Conservation (phyloP, 2,113 vertebrate species). For the Hyaena hyaena region DNA sequence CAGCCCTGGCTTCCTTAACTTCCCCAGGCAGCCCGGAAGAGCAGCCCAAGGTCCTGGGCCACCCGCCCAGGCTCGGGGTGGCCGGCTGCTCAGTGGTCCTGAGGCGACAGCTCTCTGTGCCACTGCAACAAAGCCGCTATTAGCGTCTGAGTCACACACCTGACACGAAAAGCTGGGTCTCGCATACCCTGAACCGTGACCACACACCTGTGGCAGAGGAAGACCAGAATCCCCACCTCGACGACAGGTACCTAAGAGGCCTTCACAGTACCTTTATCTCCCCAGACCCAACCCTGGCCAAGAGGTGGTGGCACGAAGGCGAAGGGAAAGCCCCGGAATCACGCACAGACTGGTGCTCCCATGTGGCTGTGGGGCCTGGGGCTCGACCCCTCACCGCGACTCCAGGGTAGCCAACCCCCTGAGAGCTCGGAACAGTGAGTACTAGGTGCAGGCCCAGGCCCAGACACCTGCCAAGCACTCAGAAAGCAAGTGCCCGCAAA, state of each 20-base stretch:
- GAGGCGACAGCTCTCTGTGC: neutral
- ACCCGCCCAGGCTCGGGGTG: neutral
- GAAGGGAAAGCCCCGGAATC: neutral
- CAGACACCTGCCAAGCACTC: neutral
- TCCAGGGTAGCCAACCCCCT: neutral
- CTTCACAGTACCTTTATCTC: neutral
- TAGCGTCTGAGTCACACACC: neutral
- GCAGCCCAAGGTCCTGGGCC: neutral
- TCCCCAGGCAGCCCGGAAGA: accelerated
- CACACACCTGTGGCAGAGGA: accelerated
- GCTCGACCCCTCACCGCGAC: neutral
- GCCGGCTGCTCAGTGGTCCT: accelerated
- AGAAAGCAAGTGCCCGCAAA: no score
- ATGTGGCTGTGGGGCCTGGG: neutral
- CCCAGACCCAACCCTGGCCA: neutral
- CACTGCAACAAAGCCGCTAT: neutral
- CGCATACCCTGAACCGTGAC: neutral
- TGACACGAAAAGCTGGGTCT: neutral
- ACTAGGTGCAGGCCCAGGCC: neutral
- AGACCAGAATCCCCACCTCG: neutral
- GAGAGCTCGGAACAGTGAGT: neutral
- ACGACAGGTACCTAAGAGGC: neutral
- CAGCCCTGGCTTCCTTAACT: neutral
- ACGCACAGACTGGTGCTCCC: accelerated
- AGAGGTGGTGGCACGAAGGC: accelerated